phyloP scores from a whole-genome alignment of 2,113 vertebrate species.

The Damaliscus lunatus region DNA sequence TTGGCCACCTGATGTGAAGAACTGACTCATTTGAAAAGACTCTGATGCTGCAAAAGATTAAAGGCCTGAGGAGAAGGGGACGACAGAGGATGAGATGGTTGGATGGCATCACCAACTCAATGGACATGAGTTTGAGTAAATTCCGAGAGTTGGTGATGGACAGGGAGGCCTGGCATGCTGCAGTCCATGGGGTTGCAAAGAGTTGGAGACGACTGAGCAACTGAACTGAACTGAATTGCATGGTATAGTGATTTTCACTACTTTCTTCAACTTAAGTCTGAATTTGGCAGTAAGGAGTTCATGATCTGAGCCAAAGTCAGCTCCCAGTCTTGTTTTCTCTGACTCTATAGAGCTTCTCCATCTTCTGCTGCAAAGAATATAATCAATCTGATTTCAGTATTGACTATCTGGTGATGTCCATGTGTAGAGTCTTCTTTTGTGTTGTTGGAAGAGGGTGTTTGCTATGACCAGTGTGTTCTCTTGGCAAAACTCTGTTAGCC shows the following conservation, averaged over 20 bases:
- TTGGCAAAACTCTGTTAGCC: background rate
- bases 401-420: background rate
- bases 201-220: background rate
- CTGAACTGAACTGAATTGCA: background rate
- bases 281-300: background rate
- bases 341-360: background rate
- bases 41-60: background rate
- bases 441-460: background rate
- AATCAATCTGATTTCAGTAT: background rate
- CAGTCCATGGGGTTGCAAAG: fast-evolving
- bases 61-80: background rate
- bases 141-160: background rate
- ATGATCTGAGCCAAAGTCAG: background rate
- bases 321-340: background rate
- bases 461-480: background rate
- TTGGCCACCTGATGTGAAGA: background rate
- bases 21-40: background rate
- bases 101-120: background rate
- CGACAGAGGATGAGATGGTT: background rate
- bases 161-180: background rate
- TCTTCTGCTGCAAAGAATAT: background rate
- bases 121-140: background rate
- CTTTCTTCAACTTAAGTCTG: background rate
- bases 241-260: background rate
- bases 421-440: background rate